Percentiles rank a stretch among this genome's conserved stretches.
phyloP scores from a whole-genome alignment of 2,888 invertebrate genomes.

The Lepidochrysops patricia region DNA sequence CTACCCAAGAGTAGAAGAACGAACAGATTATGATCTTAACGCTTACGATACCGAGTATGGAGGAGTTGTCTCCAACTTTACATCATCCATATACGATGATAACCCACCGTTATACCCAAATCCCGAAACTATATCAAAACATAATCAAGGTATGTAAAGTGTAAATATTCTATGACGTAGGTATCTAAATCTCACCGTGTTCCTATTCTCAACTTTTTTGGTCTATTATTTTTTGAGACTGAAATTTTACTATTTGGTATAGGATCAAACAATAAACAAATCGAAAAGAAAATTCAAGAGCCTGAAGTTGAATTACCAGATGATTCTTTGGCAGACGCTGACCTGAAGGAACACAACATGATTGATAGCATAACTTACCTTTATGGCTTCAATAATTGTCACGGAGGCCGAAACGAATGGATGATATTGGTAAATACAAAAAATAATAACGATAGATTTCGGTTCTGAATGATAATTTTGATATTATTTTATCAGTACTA shows the following conservation, averaged over 20 bases:
- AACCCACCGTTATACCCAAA: conserved; percentile 66
- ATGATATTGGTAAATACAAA: conserved; percentile 52
- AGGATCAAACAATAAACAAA: conserved; percentile 34
- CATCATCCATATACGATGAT: conserved; percentile 66
- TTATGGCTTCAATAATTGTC: conserved; percentile 75
- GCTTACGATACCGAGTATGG: conserved; percentile 64
- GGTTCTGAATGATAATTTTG: too few species aligned
- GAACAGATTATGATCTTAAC: conserved; percentile 57
- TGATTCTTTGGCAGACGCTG: conserved; percentile 77
- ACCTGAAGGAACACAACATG: conserved; percentile 79
- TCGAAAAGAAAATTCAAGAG: conserved; percentile 48
- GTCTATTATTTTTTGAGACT: background rate
- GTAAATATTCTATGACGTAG: background rate
- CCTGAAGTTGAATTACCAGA: conserved; percentile 74
- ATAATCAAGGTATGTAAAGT: conserved; percentile 43
- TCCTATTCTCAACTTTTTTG: background rate
- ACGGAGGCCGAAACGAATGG: conserved; percentile 65
- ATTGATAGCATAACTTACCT: conserved; percentile 84
- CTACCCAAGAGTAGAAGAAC: conserved; percentile 51
- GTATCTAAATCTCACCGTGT: background rate
- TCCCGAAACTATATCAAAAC: conserved; percentile 55
- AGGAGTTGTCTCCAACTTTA: conserved; percentile 65
- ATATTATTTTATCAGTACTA: too few species aligned
- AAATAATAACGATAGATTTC: background rate
- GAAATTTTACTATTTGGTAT: conserved; percentile 3